These are phyloP conservation scores for Seira musarum DNA, from an alignment of 2,888 invertebrate species.

Conservation along the genomic window DNA sequence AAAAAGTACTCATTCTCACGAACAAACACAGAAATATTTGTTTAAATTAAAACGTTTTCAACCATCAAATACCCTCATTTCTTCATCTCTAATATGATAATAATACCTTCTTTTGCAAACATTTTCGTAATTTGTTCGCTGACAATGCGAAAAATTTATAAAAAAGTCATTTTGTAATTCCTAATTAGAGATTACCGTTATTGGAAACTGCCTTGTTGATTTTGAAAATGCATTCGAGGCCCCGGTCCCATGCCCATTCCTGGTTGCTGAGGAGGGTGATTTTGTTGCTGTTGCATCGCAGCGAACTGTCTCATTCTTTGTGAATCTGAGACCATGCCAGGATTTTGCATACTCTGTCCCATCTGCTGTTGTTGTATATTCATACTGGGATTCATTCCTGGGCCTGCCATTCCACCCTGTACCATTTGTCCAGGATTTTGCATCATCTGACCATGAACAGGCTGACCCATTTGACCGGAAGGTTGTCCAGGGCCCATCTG, in stretches of 20 bases:
- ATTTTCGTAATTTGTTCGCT: background rate
- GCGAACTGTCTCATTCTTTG: constrained; percentile 67
- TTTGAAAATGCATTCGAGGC: constrained; percentile 67
- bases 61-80: background rate
- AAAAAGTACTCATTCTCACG: background rate
- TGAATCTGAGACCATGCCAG: constrained; percentile 64
- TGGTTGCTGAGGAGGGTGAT: constrained; percentile 78
- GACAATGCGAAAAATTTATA: background rate
- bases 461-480: constrained; percentile 59
- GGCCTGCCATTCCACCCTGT: constrained; percentile 22
- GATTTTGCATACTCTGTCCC: constrained; percentile 65
- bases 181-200: constrained; percentile 57
- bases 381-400: constrained; percentile 26
- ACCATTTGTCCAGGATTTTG: constrained; percentile 53
- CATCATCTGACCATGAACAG: constrained; percentile 51
- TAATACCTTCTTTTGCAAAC: background rate
- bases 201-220: constrained; percentile 66
- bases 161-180: constrained; percentile 16
- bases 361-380: constrained; percentile 61
- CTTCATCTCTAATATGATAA: background rate
- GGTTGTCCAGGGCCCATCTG: constrained; percentile 41
- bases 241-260: constrained; percentile 57
- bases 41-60: background rate
- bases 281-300: constrained; percentile 71
- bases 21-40: background rate